Evolutionary conservation across 2,888 invertebrate species (phyloP).

Genomic region (Tromatobia lineatoria): DNA sequence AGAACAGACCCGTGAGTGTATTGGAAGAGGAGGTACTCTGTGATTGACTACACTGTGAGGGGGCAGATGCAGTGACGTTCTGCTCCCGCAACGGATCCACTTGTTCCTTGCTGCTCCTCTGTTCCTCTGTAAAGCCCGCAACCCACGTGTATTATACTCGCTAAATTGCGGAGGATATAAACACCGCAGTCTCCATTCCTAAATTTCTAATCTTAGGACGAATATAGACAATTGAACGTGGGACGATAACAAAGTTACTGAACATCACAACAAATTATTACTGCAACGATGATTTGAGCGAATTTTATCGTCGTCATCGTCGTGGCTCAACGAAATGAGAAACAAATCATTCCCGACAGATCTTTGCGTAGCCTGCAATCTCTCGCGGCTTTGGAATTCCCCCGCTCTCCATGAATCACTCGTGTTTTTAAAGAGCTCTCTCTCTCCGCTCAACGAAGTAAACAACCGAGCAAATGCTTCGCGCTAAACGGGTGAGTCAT

Average conservation of each 20-base stretch:
- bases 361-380: conserved; percentile 49
- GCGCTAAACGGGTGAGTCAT: conserved; percentile 20
- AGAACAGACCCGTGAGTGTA: conserved; percentile 85
- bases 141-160: conserved; percentile 71
- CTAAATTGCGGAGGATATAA: conserved; percentile 20
- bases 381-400: conserved; percentile 15
- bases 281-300: not conserved
- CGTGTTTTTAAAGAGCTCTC: not conserved
- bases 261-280: not conserved
- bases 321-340: conserved; percentile 44
- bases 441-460: conserved; percentile 12
- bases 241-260: not conserved
- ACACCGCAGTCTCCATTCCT: not conserved
- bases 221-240: conserved; percentile 21
- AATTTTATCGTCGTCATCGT: conserved; percentile 3
- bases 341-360: conserved; percentile 29
- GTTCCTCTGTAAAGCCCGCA: conserved; percentile 84
- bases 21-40: conserved; percentile 84
- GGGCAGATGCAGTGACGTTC: conserved; percentile 82
- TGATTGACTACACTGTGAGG: conserved; percentile 84
- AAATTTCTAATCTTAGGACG: not conserved
- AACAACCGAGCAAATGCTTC: conserved; percentile 18
- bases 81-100: conserved; percentile 82
- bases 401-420: conserved; percentile 3
- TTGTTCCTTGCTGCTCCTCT: conserved; percentile 83